A percentile compares a stretch with the other conserved stretches of the same genome.
Conservation (phyloP, 2,888 invertebrate species). For the Eupithecia abbreviata region DNA sequence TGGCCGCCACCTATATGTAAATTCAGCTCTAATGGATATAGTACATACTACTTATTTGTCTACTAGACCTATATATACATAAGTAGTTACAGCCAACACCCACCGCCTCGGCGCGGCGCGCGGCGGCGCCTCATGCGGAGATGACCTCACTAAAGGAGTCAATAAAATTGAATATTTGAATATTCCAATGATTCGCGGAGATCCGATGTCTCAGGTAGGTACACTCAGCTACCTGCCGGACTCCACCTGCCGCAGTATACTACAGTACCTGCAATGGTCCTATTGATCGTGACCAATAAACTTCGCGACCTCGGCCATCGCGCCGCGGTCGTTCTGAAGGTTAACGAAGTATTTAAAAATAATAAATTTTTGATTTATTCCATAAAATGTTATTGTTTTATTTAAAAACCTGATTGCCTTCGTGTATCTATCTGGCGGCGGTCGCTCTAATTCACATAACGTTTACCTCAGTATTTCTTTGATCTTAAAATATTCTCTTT, state of each 20-base stretch:
- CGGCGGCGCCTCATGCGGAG: background rate
- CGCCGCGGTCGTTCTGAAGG: background rate
- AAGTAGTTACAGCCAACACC: too few species aligned
- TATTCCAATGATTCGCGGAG: background rate
- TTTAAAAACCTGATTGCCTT: background rate
- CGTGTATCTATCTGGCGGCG: background rate
- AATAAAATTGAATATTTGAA: conserved; percentile 2
- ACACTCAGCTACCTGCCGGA: too few species aligned
- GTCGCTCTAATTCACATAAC: background rate
- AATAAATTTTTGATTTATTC: background rate
- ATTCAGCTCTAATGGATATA: too few species aligned
- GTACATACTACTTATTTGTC: too few species aligned
- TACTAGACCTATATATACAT: too few species aligned
- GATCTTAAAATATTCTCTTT: too few species aligned
- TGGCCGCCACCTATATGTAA: too few species aligned
- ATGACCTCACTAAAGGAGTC: background rate
- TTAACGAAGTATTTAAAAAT: background rate
- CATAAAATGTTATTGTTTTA: background rate
- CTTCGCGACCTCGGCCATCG: background rate
- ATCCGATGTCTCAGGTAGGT: background rate
- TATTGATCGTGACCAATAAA: background rate
- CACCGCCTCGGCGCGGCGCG: too few species aligned
- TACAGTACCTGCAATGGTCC: background rate
- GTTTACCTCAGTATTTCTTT: too few species aligned
- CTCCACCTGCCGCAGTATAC: too few species aligned